Evolutionary conservation across 1,140 invertebrate genomes (phyloP).

Genomic region (Ptiloglossa arizonensis): DNA sequence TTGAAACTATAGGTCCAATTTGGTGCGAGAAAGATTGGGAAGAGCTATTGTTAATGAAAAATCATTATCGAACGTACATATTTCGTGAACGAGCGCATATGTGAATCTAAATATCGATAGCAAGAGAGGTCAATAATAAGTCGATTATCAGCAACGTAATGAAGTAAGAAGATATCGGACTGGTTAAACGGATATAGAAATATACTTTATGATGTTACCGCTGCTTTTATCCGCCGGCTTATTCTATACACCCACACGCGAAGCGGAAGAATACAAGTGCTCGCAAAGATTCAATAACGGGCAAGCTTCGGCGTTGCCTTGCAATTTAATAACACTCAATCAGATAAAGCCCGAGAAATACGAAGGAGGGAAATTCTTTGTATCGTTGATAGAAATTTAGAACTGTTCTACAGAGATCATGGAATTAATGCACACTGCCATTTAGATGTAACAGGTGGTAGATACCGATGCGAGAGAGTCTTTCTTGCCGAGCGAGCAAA

Average conservation of each 20-base stretch:
- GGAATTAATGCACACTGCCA: slow-evolving; percentile 7
- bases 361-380: not conserved
- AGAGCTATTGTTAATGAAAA: too few species aligned
- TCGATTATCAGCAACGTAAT: slow-evolving; percentile 21
- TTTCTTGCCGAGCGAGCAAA: not conserved
- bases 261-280: not conserved
- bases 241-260: slow-evolving; percentile 34
- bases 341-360: slow-evolving; percentile 21
- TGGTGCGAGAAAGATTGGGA: too few species aligned
- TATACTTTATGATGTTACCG: slow-evolving; percentile 35
- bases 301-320: not conserved
- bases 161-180: slow-evolving; percentile 20
- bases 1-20: too few species aligned
- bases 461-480: not conserved
- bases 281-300: slow-evolving; percentile 15
- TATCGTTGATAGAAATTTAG: slow-evolving; percentile 11
- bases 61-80: too few species aligned
- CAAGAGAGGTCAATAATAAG: not conserved
- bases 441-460: slow-evolving; percentile 15
- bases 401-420: not conserved
- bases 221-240: slow-evolving; percentile 18
- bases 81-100: slow-evolving; percentile 11
- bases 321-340: slow-evolving; percentile 9
- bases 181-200: slow-evolving; percentile 32
- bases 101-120: slow-evolving; percentile 24